These are phyloP conservation scores for Caenorhabditis elegans DNA, from an alignment of 1,140 invertebrate genomes.

Conservation along the genomic window DNA sequence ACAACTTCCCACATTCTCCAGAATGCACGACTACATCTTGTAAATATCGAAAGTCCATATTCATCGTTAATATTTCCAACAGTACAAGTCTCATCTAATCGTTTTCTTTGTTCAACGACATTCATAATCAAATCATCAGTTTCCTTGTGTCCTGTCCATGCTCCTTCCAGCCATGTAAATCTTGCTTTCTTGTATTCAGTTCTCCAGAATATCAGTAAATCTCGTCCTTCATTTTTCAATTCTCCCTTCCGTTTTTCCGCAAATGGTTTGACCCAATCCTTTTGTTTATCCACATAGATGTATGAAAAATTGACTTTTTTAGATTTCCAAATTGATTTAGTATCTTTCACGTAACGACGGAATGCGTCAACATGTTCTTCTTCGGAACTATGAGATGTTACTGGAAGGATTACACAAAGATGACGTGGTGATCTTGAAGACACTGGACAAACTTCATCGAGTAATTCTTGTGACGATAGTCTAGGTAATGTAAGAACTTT, in stretches of 20 bases:
- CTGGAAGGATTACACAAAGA: constrained; percentile 58
- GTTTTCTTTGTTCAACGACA: constrained; percentile 37
- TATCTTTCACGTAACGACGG: constrained; percentile 43
- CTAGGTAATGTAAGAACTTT: constrained; percentile 54
- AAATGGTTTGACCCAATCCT: constrained; percentile 55
- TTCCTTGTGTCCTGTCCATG: constrained; percentile 43
- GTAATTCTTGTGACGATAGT: constrained; percentile 53
- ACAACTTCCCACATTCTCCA: constrained; percentile 52
- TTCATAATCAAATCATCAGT: constrained; percentile 44
- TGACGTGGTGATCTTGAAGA: constrained; percentile 52
- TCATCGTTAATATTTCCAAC: constrained; percentile 53
- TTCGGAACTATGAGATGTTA: constrained; percentile 47
- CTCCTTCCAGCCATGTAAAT: constrained; percentile 52
- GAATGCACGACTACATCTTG: constrained; percentile 43
- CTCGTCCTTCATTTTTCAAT: constrained; percentile 22
- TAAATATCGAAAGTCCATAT: constrained; percentile 55
- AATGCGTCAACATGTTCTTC: constrained; percentile 46
- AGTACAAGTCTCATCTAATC: constrained; percentile 40
- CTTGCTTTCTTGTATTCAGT: constrained; percentile 53
- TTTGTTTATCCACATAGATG: constrained; percentile 53
- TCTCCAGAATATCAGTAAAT: constrained; percentile 58
- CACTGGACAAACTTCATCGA: constrained; percentile 59
- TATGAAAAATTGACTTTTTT: constrained; percentile 49
- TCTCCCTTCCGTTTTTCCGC: constrained; percentile 27
- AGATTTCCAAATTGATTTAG: not conserved